Percentiles rank a stretch among this genome's conserved stretches.
These are phyloP conservation scores for Rousettus madagascariensis DNA, from an alignment of 2,797 vertebrate species.

Conservation along the genomic window DNA sequence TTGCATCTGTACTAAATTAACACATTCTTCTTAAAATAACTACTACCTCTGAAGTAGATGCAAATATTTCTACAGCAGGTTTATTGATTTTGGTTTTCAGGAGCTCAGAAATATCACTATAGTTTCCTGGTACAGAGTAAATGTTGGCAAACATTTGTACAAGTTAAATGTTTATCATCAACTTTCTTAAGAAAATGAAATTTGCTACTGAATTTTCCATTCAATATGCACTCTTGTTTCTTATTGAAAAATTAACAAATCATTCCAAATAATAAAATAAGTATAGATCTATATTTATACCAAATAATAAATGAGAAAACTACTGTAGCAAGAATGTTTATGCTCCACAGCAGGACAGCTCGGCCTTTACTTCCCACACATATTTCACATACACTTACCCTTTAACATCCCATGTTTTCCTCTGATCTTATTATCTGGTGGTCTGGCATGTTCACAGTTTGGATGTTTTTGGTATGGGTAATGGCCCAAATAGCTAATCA, in stretches of 20 bases:
- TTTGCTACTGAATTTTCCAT: neutral
- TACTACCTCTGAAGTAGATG: neutral
- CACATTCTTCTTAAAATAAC: neutral
- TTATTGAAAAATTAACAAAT: neutral
- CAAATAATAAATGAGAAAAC: neutral
- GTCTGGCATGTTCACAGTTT: neutral
- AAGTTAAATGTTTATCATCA: neutral
- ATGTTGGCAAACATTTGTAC: neutral
- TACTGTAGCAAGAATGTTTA: neutral
- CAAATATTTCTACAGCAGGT: neutral
- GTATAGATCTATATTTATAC: neutral
- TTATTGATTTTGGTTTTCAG: neutral
- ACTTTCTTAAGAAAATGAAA: neutral
- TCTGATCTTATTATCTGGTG: neutral
- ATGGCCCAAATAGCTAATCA: neutral
- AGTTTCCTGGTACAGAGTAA: neutral
- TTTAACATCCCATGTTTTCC: neutral
- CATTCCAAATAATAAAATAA: neutral
- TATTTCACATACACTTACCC: neutral
- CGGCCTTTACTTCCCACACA: neutral
- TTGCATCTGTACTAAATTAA: neutral
- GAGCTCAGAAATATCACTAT: neutral
- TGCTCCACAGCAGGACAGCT: neutral
- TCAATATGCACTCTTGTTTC: neutral
- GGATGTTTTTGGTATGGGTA: neutral